These are phyloP conservation scores for Patella ulyssiponensis DNA, from an alignment of 2,888 invertebrate genomes.

Conservation along the genomic window DNA sequence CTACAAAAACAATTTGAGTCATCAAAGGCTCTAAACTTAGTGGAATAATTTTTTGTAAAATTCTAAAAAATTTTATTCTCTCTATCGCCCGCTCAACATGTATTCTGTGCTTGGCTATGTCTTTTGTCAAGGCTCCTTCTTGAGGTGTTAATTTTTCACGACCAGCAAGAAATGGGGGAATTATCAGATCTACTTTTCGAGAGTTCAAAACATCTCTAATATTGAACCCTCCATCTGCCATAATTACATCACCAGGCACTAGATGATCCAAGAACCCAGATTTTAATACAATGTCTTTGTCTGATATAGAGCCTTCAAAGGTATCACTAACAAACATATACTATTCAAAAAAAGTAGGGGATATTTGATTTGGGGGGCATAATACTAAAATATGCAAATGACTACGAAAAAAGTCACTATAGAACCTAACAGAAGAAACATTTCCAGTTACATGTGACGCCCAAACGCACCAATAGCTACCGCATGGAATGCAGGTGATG, in stretches of 20 bases:
- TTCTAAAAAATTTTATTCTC: background rate
- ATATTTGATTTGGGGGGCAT: no score
- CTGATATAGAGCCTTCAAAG: slow-evolving; percentile 16
- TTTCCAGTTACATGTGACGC: no score
- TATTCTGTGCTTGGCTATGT: no score
- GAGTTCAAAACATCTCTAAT: background rate
- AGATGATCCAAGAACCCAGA: background rate
- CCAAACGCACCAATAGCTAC: no score
- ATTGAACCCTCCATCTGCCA: background rate
- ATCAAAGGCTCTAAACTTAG: background rate
- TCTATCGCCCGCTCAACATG: background rate
- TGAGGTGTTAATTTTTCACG: no score
- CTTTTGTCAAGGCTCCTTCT: no score
- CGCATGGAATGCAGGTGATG: no score
- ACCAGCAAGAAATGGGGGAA: no score
- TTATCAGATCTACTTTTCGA: background rate
- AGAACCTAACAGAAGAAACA: no score
- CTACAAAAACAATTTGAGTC: background rate
- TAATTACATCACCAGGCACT: background rate
- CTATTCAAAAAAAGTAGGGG: no score
- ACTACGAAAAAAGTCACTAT: no score
- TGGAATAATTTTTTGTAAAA: background rate
- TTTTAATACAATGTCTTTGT: background rate
- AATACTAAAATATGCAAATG: no score
- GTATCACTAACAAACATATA: slow-evolving; percentile 6